A percentile compares a stretch with the other conserved stretches of the same genome.
These are phyloP conservation scores for Osmerus eperlanus DNA, from an alignment of 2,113 vertebrate genomes.

Conservation along the genomic window DNA sequence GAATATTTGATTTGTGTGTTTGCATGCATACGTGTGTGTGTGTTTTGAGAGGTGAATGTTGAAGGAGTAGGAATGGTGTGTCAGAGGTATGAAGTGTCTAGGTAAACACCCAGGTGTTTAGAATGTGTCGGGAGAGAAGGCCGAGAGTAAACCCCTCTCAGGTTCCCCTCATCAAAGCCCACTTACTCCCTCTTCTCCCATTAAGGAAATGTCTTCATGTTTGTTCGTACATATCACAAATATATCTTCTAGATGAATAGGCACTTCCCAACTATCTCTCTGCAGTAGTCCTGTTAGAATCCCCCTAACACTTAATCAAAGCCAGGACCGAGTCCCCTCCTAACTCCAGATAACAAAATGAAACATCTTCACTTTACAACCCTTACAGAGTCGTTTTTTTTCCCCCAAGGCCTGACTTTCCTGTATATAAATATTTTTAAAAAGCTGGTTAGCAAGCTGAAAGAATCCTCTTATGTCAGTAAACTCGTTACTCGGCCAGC, in stretches of 20 bases:
- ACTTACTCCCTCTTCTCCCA: neutral
- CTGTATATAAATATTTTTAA: slow-evolving; percentile 26
- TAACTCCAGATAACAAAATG: slow-evolving; percentile 33
- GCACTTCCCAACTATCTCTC: too few species aligned
- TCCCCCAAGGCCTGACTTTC: slow-evolving; percentile 50
- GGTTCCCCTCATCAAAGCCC: slow-evolving; percentile 15
- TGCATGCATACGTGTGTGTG: slow-evolving; percentile 5
- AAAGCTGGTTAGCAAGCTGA: slow-evolving; percentile 55
- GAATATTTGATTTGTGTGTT: neutral
- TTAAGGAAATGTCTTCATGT: neutral
- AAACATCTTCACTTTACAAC: slow-evolving; percentile 24
- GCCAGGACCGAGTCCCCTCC: slow-evolving; percentile 6
- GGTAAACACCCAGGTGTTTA: slow-evolving; percentile 26
- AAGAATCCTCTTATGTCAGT: slow-evolving; percentile 72
- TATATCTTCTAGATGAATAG: too few species aligned
- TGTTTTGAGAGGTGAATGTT: neutral
- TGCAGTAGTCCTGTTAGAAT: too few species aligned
- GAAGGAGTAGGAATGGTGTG: neutral
- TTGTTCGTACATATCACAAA: neutral
- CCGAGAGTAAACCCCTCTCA: slow-evolving; percentile 21
- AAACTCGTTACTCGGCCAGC: slow-evolving; percentile 51
- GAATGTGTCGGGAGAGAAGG: slow-evolving; percentile 26
- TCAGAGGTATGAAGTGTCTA: slow-evolving; percentile 25
- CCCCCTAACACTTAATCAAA: too few species aligned
- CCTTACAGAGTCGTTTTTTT: slow-evolving; percentile 31